Evolutionary conservation across 2,888 invertebrate species (phyloP).

Genomic region (Ischnus inquisitorius): DNA sequence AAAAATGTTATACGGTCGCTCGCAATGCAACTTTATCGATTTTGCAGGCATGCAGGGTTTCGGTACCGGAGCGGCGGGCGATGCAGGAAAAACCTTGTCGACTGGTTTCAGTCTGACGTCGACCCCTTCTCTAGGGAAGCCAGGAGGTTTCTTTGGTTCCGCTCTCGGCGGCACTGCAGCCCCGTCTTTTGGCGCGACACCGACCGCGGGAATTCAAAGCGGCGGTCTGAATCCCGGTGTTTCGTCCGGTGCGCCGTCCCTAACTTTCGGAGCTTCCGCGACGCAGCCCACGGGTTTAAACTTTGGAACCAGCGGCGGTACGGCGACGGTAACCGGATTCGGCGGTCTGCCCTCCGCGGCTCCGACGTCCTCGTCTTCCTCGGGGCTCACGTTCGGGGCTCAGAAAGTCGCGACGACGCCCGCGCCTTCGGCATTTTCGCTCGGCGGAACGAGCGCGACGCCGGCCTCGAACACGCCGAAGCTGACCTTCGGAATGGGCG

Average conservation of each 20-base stretch:
- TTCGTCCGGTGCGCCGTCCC: slow-evolving; percentile 38
- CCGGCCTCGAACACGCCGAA: slow-evolving; percentile 68
- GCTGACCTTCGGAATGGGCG: slow-evolving; percentile 45
- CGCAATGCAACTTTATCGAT: too few relatives aligned
- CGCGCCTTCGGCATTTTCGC: slow-evolving; percentile 68
- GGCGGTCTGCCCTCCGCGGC: slow-evolving; percentile 65
- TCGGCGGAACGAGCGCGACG: slow-evolving; percentile 66
- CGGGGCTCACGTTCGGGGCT: slow-evolving; percentile 71
- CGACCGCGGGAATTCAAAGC: slow-evolving; percentile 10
- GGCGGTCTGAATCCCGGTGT: slow-evolving; percentile 70
- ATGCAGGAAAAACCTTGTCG: slow-evolving; percentile 84
- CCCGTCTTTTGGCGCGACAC: slow-evolving; percentile 57
- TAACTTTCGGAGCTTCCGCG: slow-evolving; percentile 69
- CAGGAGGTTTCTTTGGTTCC: slow-evolving; percentile 81
- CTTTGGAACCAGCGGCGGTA: slow-evolving; percentile 64
- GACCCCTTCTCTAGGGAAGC: slow-evolving; percentile 81
- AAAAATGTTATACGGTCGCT: too few relatives aligned
- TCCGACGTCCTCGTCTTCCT: slow-evolving; percentile 67
- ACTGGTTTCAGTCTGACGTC: slow-evolving; percentile 83
- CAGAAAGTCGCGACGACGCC: slow-evolving; percentile 69
- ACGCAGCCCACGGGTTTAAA: slow-evolving; percentile 68
- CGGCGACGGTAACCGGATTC: slow-evolving; percentile 42
- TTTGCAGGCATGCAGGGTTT: slow-evolving; percentile 64
- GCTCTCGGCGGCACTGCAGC: slow-evolving; percentile 77
- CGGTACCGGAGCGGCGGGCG: slow-evolving; percentile 79